Base-by-base conservation (phyloP, 2,888 invertebrate species). In the Parasteatoda lunata region DNA sequence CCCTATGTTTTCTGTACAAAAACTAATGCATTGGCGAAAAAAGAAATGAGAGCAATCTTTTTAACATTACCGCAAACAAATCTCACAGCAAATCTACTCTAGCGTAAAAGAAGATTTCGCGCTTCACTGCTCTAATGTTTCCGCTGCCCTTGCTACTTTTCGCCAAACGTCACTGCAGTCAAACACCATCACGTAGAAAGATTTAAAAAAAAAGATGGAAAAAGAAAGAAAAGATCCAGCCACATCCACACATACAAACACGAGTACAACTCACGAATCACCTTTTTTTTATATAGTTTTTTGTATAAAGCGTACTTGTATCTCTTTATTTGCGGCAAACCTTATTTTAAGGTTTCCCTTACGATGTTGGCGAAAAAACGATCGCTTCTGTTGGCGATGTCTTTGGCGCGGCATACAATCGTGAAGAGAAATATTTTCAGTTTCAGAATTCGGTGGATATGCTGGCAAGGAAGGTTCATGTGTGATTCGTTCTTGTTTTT, bases 51-150 rank as follows among this genome's bases (percentile, higher is more conserved):
- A 59, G n/a, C n/a, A 9, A 9, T 48, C 69, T 48, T 69, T 48
- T 48, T 47, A 45, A 48, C n/a, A 45, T 9, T 48, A 48, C 75
- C 3, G 59, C 45, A 54, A 72, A 76, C 70, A 76, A 75, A 83
- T 77, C 77, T 45, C 77, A 77, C 11, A 30, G 45, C n/a, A 64
- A 72, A 83, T 15, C 15, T 66, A 77, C 7, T 66, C 51, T 71
- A 54, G 64, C 83, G 65, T 71, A 47, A 77, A 80, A 83, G 76
- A 83, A 52, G 49, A 54, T 71, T 48, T 69, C 72, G 65, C 85
- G 85, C 85, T 80, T 77, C 80, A 80, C 66, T 86, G 85, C 76
- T 80, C 85, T 77, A 86, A 86, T 86, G 84, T 71, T 86, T 86
- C 76, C 76, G 76, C 72, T 80, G 85, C 85, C 85, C 79, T 85